phyloP scores from a whole-genome alignment of 2,113 vertebrate species.

The Rhagologus leucostigma region DNA sequence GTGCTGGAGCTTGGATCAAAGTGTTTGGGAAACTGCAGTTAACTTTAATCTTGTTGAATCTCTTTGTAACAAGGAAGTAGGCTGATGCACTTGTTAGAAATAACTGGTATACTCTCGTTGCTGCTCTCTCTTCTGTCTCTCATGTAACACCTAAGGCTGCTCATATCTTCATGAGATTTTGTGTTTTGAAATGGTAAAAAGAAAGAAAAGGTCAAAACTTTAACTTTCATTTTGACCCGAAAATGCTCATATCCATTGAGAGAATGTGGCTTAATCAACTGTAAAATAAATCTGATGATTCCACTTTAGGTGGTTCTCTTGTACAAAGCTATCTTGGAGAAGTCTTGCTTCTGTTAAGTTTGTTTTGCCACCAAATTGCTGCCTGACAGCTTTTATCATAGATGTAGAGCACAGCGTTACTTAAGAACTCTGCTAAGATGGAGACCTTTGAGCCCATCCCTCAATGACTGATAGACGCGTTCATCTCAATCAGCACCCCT shows the following conservation, averaged over 20 bases:
- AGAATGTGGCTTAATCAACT: neutral
- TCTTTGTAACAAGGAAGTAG: neutral
- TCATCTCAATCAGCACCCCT: conserved; percentile 63
- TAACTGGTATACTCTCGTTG: neutral
- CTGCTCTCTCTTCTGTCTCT: neutral
- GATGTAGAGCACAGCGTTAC: conserved; percentile 29
- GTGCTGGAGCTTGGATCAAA: neutral
- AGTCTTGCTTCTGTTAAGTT: neutral
- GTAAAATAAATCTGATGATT: conserved; percentile 37
- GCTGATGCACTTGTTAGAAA: neutral
- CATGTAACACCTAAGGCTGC: neutral
- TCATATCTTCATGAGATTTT: neutral
- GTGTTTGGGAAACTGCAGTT: neutral
- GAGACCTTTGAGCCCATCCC: conserved; percentile 52
- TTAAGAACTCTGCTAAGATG: conserved; percentile 59
- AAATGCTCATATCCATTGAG: neutral
- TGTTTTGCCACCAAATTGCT: conserved; percentile 41
- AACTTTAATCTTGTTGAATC: neutral
- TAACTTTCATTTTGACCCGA: neutral
- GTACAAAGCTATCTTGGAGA: conserved; percentile 2
- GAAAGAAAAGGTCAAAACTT: neutral
- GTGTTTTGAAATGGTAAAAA: neutral
- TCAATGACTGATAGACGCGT: conserved; percentile 42
- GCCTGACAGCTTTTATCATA: conserved; percentile 34
- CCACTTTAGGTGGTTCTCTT: conserved; percentile 31